These are phyloP conservation scores for Yponomeuta plumbellus DNA, from an alignment of 2,888 invertebrate species.

Conservation along the genomic window DNA sequence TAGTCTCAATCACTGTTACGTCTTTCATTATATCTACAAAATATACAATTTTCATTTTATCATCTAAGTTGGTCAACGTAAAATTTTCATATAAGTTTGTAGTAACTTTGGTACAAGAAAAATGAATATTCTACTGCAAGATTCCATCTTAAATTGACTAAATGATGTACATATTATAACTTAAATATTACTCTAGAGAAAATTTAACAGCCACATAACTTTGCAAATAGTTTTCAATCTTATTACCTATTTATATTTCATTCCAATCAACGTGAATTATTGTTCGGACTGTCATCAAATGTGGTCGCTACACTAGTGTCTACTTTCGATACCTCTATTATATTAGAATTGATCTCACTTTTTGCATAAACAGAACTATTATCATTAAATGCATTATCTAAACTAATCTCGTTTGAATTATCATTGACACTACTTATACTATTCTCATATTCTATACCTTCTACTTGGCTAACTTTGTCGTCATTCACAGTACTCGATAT, in stretches of 20 bases:
- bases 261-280: constrained; percentile 52
- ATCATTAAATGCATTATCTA: constrained; percentile 30
- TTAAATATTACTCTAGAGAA: no score
- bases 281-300: constrained; percentile 63
- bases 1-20: constrained; percentile 33
- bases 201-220: constrained; percentile 8
- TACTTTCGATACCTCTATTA: constrained; percentile 40
- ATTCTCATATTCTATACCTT: constrained; percentile 25
- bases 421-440: constrained; percentile 41
- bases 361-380: constrained; percentile 37
- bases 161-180: no score
- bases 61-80: background rate
- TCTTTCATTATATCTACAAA: constrained; percentile 55
- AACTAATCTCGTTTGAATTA: constrained; percentile 35
- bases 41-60: constrained; percentile 41
- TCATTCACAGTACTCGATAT: constrained; percentile 2
- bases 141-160: no score
- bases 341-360: constrained; percentile 66
- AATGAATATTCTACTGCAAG: no score
- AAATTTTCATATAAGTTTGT: constrained; percentile 25
- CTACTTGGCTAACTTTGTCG: background rate
- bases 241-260: background rate
- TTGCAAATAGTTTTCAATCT: constrained; percentile 13
- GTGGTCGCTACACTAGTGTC: constrained; percentile 43
- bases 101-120: constrained; percentile 21